These are phyloP conservation scores for Sakesphorus luctuosus DNA, from an alignment of 2,113 vertebrate species.

Conservation along the genomic window DNA sequence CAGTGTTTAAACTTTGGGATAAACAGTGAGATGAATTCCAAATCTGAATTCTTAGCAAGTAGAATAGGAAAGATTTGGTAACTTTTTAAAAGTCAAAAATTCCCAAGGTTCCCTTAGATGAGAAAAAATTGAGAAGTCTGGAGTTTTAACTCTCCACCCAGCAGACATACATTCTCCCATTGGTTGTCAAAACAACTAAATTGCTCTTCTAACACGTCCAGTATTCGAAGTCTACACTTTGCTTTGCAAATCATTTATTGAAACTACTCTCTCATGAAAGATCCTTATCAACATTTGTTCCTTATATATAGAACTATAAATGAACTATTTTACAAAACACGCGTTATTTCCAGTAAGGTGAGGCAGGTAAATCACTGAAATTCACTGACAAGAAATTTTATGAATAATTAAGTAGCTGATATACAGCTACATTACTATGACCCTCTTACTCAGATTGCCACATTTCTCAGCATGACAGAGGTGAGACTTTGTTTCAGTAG, in stretches of 20 bases:
- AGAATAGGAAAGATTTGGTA: background rate
- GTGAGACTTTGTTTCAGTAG: conserved; percentile 16
- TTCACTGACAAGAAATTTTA: background rate
- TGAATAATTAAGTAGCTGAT: conserved; percentile 50
- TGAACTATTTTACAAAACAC: conserved; percentile 3
- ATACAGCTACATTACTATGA: background rate
- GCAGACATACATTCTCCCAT: background rate
- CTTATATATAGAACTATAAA: background rate
- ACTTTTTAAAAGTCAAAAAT: background rate
- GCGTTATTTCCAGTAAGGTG: background rate
- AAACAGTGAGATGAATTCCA: background rate
- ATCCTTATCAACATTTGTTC: background rate
- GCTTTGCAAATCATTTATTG: background rate
- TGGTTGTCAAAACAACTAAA: background rate
- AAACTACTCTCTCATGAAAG: background rate
- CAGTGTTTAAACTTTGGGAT: conserved; percentile 12
- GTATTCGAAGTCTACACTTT: background rate
- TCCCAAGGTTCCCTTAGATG: background rate
- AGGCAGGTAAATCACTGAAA: conserved; percentile 13
- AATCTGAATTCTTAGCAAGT: conserved; percentile 3
- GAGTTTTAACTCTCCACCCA: background rate
- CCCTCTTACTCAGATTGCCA: background rate
- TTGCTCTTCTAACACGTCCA: background rate
- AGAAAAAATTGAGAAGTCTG: background rate
- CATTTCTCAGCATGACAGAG: background rate